Evolutionary conservation across 2,888 invertebrate species (phyloP), one percentile per base, ranked within the genome.

Genomic region (Spodoptera littoralis): DNA sequence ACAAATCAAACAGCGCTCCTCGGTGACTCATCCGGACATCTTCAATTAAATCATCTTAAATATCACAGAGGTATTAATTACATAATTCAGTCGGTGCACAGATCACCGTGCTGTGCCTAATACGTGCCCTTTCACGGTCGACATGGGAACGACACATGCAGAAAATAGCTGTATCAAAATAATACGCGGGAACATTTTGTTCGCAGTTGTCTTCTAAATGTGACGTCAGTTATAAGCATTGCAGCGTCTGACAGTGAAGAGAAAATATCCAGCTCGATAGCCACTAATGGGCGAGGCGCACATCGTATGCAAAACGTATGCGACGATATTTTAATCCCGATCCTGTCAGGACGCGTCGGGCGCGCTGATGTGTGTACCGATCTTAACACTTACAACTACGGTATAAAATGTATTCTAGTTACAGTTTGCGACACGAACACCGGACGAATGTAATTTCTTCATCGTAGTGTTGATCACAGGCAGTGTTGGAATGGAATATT

Each of bases 1-100:
- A 85, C 83, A 85, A 87, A 88, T 89, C 87, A 88, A 88, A 88
- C 83, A 84, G 76, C 69, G 79, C 79, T 77, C 79, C 76, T 61
- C 77, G 76, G 80, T 92, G 92, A 92, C 80, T 91, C 91, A 91
- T 76, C 73, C 74, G 73, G 70, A 72, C 84, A 86, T 77, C 70
- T 88, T 85, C 77, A 73, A 88, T 85, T 87, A 88, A 90, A 87
- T 85, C 89, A 83, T 86, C 85, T 88, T 90, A 90, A 89, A 92
- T 92, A 92, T 92, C 92, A 92, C 92, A 92, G 92, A 86, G 85
- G 86, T 87, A 88, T 90, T 90, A 89, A 88, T 90, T 90, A 90
- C 78, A 86, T 83, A 82, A 85, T 79, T 82, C 75, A 75, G 67
- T 66, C 71, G 77, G 61, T 79, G 50, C 67, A 76, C 78, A 69